A percentile compares a stretch with the other conserved stretches of the same genome.
phyloP scores from a whole-genome alignment of 2,888 invertebrate genomes.

The Parascotia fuliginaria region DNA sequence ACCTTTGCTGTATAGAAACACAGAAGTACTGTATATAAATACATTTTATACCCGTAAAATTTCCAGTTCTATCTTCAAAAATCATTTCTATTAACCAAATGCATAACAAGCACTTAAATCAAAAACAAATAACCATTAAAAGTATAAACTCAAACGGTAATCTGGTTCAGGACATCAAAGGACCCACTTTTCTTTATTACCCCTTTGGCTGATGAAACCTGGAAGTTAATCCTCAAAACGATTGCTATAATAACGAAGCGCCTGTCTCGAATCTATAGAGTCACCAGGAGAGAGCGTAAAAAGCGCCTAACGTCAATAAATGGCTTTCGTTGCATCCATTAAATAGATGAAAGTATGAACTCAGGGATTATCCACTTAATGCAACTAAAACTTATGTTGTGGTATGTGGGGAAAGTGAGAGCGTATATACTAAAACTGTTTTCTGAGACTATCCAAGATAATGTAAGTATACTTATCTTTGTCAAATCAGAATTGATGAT shows the following conservation, averaged over 20 bases:
- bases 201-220: conserved; percentile 10
- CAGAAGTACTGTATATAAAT: no score
- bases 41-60: no score
- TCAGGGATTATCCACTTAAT: conserved; percentile 78
- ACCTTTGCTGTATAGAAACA: no score
- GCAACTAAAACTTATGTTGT: conserved; percentile 55
- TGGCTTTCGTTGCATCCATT: conserved; percentile 78
- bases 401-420: conserved; percentile 27
- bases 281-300: conserved; percentile 60
- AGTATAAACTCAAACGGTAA: not conserved
- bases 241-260: conserved; percentile 25
- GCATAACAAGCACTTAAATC: not conserved
- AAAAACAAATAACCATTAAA: conserved; percentile 1
- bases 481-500: no score
- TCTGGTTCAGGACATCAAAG: conserved; percentile 2
- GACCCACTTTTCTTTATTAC: conserved; percentile 6
- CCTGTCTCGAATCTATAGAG: conserved; percentile 26
- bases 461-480: no score
- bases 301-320: conserved; percentile 66
- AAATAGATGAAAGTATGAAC: conserved; percentile 79
- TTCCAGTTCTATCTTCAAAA: no score
- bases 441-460: no score
- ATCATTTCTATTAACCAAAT: no score
- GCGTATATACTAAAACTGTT: conserved; percentile 30
- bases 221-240: conserved; percentile 29